Percentiles rank a stretch among this genome's conserved stretches.
phyloP scores from a whole-genome alignment of 1,140 invertebrate species.

The Drosophila lowei region DNA sequence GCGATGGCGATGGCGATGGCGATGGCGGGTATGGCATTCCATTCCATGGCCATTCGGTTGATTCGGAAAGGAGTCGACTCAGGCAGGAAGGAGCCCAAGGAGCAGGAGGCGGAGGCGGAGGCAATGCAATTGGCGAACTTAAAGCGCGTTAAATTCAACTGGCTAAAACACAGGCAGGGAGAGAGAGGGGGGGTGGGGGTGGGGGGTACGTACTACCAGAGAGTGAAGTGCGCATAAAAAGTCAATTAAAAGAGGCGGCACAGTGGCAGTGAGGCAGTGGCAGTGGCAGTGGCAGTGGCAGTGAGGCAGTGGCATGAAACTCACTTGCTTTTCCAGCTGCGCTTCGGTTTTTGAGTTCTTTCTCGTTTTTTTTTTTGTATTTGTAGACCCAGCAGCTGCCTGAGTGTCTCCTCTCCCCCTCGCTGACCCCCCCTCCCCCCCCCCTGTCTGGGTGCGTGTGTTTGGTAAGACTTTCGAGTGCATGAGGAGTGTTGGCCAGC shows the following conservation, averaged over 20 bases:
- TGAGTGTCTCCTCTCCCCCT: constrained; percentile 31
- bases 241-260: constrained; percentile 70
- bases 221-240: constrained; percentile 76
- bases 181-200: background rate
- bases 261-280: constrained; percentile 21
- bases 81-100: too few species aligned
- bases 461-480: constrained; percentile 56
- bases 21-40: background rate
- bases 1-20: constrained; percentile 12
- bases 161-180: constrained; percentile 1
- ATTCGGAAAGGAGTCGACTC: too few species aligned
- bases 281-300: constrained; percentile 21
- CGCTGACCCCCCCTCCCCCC: background rate
- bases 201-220: constrained; percentile 15
- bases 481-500: constrained; percentile 78
- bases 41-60: too few species aligned
- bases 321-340: constrained; percentile 73
- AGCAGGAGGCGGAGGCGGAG: too few species aligned
- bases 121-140: constrained; percentile 60
- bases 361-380: background rate
- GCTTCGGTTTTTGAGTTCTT: constrained; percentile 44
- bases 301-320: constrained; percentile 30
- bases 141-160: constrained; percentile 78
- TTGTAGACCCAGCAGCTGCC: constrained; percentile 35
- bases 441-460: constrained; percentile 23